phyloP scores from a whole-genome alignment of 2,797 vertebrate species.

The Anisognathus igniventris region DNA sequence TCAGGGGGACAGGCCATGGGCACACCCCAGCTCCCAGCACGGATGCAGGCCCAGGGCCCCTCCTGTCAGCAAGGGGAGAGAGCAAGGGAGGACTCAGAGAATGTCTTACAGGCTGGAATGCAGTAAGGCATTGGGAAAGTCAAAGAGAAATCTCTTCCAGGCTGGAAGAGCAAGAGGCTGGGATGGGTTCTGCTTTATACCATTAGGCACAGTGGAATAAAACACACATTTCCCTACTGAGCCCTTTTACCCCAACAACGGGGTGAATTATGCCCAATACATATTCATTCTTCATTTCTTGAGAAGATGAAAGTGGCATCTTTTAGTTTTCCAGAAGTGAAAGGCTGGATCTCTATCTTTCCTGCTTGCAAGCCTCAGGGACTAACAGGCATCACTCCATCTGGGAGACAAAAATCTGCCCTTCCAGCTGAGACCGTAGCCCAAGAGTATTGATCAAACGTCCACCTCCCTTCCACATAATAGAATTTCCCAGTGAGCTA shows the following conservation, averaged over 20 bases:
- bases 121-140: background rate
- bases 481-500: constrained; percentile 51
- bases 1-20: accelerated
- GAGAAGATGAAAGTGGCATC: background rate
- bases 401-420: constrained; percentile 51
- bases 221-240: background rate
- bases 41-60: accelerated
- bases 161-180: background rate
- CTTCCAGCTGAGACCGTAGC: constrained; percentile 35
- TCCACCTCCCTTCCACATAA: constrained; percentile 49
- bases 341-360: background rate
- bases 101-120: accelerated
- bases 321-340: background rate
- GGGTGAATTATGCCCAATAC: background rate
- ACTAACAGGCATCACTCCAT: constrained; percentile 21
- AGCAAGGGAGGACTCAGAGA: background rate
- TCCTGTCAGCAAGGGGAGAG: accelerated
- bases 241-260: background rate
- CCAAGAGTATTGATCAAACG: constrained; percentile 41
- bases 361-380: background rate
- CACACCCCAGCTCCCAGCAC: accelerated
- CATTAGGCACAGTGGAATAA: background rate
- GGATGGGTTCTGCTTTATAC: background rate
- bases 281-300: background rate
- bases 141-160: background rate